A percentile compares a stretch with the other conserved stretches of the same genome.
These are phyloP conservation scores for Diorhabda elongata DNA, from an alignment of 1,140 invertebrate genomes.

Conservation along the genomic window DNA sequence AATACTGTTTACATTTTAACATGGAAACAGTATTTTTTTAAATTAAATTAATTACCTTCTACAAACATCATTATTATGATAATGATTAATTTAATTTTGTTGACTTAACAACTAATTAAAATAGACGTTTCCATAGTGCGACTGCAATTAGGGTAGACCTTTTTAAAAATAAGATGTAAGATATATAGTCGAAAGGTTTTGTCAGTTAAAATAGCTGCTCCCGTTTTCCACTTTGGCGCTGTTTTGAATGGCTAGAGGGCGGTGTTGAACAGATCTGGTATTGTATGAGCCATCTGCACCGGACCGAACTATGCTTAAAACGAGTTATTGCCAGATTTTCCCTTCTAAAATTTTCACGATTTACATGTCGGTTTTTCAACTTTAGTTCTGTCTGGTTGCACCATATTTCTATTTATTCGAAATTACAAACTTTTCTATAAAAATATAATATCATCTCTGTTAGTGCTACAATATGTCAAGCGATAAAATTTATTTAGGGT, in stretches of 20 bases:
- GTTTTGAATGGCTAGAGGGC: slow-evolving; percentile 35
- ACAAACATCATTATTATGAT: too few species aligned
- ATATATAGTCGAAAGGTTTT: slow-evolving; percentile 40
- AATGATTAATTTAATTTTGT: too few species aligned
- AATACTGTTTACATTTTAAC: too few species aligned
- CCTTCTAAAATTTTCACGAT: slow-evolving; percentile 17
- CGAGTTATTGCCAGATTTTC: slow-evolving; percentile 31
- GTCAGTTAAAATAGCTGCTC: slow-evolving; percentile 40
- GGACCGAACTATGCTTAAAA: slow-evolving; percentile 26
- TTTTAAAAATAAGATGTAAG: slow-evolving; percentile 40
- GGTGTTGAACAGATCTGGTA: slow-evolving; percentile 35
- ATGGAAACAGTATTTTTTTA: too few species aligned
- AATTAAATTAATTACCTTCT: too few species aligned
- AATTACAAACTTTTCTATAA: too few species aligned
- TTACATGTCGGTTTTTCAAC: slow-evolving; percentile 11
- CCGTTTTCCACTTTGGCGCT: slow-evolving; percentile 37
- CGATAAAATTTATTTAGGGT: too few species aligned
- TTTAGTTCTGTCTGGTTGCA: neutral
- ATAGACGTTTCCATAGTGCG: too few species aligned
- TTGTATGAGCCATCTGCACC: slow-evolving; percentile 34
- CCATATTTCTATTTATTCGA: too few species aligned
- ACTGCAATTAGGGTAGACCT: slow-evolving; percentile 25
- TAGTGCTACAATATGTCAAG: too few species aligned
- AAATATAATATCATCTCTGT: too few species aligned
- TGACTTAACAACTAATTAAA: too few species aligned